A percentile compares a stretch with the other conserved stretches of the same genome.
Conservation (phyloP, 1,140 invertebrate genomes). For the Neelides sp. region DNA sequence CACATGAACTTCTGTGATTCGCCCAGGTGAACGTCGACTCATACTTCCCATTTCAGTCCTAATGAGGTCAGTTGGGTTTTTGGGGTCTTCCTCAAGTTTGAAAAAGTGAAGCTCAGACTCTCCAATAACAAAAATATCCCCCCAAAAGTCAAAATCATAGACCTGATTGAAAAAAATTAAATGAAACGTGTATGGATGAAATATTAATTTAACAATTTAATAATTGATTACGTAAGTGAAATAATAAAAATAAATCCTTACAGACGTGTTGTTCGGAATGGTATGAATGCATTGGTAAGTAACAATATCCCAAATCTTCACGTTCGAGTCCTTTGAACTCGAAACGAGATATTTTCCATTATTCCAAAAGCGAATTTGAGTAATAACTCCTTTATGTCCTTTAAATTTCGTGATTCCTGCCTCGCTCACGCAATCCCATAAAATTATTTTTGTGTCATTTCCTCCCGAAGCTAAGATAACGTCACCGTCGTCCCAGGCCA, state of each 20-base stretch:
- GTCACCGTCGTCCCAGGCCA: slow-evolving; percentile 67
- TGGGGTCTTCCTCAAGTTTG: slow-evolving; percentile 7
- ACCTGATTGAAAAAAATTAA: slow-evolving; percentile 17
- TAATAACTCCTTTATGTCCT: slow-evolving; percentile 88
- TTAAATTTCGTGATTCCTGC: slow-evolving; percentile 71
- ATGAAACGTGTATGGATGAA: too few relatives aligned
- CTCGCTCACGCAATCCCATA: slow-evolving; percentile 90
- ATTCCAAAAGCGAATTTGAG: slow-evolving; percentile 66
- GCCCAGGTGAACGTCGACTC: slow-evolving; percentile 16
- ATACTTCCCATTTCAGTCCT: slow-evolving; percentile 22
- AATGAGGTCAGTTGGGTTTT: slow-evolving; percentile 5
- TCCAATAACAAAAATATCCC: slow-evolving; percentile 20
- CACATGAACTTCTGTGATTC: slow-evolving; percentile 5
- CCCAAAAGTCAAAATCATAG: slow-evolving; percentile 22
- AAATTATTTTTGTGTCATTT: slow-evolving; percentile 83
- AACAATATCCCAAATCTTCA: slow-evolving; percentile 95
- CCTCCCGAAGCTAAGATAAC: slow-evolving; percentile 71
- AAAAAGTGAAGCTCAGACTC: slow-evolving; percentile 18
- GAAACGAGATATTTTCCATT: slow-evolving; percentile 64
- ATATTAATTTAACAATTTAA: background rate
- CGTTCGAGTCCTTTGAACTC: slow-evolving; percentile 81
- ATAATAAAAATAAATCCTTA: slow-evolving; percentile 35
- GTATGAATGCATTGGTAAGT: slow-evolving; percentile 94
- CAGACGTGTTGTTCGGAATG: slow-evolving; percentile 37
- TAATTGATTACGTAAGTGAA: background rate